Conservation (phyloP, 64 coral and sea anemone genomes). For the Cladopsammia gracilis region DNA sequence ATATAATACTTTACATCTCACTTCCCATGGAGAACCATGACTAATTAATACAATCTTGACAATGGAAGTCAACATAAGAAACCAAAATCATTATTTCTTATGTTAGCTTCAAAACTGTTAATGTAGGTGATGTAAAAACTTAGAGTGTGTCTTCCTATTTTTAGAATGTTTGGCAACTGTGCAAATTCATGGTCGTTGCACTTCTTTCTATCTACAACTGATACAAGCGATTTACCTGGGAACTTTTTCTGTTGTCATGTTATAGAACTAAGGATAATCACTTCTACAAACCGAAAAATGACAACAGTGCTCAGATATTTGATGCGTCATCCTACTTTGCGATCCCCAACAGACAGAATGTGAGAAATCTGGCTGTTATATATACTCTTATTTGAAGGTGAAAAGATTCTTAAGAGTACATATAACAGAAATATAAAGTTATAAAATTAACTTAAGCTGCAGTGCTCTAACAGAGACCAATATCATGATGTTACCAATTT, state of each 20-base stretch:
- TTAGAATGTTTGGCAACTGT: background rate
- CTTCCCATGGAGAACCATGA: background rate
- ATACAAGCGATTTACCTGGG: background rate
- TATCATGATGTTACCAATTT: slow-evolving; percentile 3
- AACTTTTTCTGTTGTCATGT: background rate
- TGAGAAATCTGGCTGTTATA: background rate
- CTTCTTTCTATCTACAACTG: slow-evolving; percentile 13
- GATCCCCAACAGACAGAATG: background rate
- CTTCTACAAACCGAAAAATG: background rate
- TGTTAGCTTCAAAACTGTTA: background rate
- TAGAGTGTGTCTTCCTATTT: background rate
- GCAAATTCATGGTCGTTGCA: background rate
- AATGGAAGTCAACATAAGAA: background rate
- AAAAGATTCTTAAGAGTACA: too few species aligned
- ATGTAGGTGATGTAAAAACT: background rate
- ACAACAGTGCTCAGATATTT: background rate
- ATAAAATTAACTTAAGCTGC: background rate
- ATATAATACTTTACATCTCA: background rate
- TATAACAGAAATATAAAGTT: too few species aligned
- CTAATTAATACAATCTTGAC: background rate
- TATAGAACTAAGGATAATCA: background rate
- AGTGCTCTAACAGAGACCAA: background rate
- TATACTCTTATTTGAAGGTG: background rate
- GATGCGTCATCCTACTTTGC: background rate
- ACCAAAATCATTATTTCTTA: background rate